Evolutionary conservation across 2,113 vertebrate genomes (phyloP).

Genomic region (Rostratula benghalensis): DNA sequence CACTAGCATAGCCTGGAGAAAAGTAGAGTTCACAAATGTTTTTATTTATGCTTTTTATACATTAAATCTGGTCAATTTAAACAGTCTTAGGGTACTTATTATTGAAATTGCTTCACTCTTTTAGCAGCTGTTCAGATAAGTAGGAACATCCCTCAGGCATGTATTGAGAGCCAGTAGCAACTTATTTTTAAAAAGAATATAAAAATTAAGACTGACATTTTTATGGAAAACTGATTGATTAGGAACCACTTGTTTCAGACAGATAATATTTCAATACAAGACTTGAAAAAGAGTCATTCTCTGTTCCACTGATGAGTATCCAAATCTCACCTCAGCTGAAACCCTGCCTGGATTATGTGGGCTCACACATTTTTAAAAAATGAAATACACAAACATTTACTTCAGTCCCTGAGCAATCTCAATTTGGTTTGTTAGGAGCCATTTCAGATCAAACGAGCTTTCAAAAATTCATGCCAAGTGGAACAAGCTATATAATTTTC

Average conservation of each 20-base stretch:
- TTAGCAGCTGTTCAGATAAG: neutral
- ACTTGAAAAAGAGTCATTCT: neutral
- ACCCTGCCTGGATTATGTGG: neutral
- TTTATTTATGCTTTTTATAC: slow-evolving; percentile 39
- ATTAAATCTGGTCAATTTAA: neutral
- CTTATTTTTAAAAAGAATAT: neutral
- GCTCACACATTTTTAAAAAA: neutral
- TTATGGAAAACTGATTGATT: neutral
- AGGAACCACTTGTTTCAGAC: neutral
- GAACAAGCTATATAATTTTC: neutral
- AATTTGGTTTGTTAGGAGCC: neutral
- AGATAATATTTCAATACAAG: neutral
- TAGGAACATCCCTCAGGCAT: neutral
- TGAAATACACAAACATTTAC: neutral
- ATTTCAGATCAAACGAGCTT: neutral
- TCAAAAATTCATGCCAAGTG: neutral
- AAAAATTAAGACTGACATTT: neutral
- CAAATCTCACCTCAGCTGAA: neutral
- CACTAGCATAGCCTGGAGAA: neutral
- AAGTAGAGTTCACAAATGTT: neutral
- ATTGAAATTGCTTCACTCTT: neutral
- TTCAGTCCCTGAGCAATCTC: neutral
- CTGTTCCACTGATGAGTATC: neutral
- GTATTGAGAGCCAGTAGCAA: neutral
- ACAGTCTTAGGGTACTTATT: neutral